Evolutionary conservation across 2,797 vertebrate genomes (phyloP), one percentile per base, ranked within the genome.

Genomic region (Gymnoscopelus braueri): DNA sequence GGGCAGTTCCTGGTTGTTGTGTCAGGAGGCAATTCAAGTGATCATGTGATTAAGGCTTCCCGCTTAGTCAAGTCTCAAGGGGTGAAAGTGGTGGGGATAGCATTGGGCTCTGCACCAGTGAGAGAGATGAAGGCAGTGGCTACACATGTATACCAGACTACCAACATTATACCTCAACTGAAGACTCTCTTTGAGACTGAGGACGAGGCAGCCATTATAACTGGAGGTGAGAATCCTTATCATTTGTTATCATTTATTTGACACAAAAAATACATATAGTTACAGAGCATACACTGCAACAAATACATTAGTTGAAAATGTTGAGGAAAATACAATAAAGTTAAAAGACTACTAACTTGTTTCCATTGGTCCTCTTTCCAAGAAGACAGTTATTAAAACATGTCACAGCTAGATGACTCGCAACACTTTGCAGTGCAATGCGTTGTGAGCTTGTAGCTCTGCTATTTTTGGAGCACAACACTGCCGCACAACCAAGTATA

Each of bases 1-100:
- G 81, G 72, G 2, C 93, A 96, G 75, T 92, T 88, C 80, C 84
- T 93, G 39, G 88, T 95, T 6, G 78, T 96, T 6, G 3, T 96
- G 11, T 92, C 92, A 1, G 92, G 88, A 0, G 93, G 90, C 26
- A 70, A 89, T 60, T 95, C 94, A 0, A 67, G 80, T 12, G 94
- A 95, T 68, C 1, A 53, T 0, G 12, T 89, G 3, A 49, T 56
- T 3, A 87, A 55, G n/a, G 67, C 76, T 1, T 75, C 91, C 0
- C 84, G 87, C 44, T 68, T 51, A 4, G 58, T 97, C 48, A 93
- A 91, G 72, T 60, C 83, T 2, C 67, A 81, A 2, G 94, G 94
- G 0, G 57, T 96, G 2, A 93, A 81, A 0, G 71, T 95, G 52
- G 50, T 95, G 39, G 87, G 88, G 6, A 35, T 95, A 61, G 92